These are phyloP conservation scores for Dasypus novemcinctus DNA, from an alignment of 2,113 vertebrate genomes.

Conservation along the genomic window DNA sequence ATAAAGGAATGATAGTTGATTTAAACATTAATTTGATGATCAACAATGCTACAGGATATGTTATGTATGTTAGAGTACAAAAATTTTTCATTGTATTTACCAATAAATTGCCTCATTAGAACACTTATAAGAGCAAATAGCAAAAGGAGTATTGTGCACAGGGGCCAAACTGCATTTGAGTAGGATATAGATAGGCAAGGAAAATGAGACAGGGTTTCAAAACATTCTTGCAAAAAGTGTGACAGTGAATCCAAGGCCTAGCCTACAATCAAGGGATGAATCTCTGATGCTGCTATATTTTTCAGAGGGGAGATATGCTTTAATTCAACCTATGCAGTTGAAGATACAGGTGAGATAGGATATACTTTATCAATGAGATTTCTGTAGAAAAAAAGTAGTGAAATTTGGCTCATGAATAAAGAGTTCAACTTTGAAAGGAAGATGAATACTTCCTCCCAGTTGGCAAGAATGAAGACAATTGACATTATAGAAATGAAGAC, in stretches of 20 bases:
- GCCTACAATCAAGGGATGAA: neutral
- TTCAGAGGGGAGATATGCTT: too few species aligned
- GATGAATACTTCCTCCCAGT: neutral
- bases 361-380: neutral
- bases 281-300: neutral
- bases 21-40: neutral
- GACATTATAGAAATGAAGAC: neutral
- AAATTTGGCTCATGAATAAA: neutral
- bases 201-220: neutral
- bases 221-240: neutral
- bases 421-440: neutral
- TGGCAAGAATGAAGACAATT: neutral
- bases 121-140: neutral
- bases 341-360: neutral
- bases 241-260: neutral
- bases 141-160: neutral
- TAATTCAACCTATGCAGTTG: neutral
- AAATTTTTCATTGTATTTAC: neutral
- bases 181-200: neutral
- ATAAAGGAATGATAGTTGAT: neutral
- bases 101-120: neutral
- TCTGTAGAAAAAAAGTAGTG: too few species aligned
- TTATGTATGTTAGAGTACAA: neutral
- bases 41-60: neutral
- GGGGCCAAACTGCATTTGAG: neutral